Conservation (phyloP, 2,797 vertebrate species). For the Hipposideros larvatus region DNA sequence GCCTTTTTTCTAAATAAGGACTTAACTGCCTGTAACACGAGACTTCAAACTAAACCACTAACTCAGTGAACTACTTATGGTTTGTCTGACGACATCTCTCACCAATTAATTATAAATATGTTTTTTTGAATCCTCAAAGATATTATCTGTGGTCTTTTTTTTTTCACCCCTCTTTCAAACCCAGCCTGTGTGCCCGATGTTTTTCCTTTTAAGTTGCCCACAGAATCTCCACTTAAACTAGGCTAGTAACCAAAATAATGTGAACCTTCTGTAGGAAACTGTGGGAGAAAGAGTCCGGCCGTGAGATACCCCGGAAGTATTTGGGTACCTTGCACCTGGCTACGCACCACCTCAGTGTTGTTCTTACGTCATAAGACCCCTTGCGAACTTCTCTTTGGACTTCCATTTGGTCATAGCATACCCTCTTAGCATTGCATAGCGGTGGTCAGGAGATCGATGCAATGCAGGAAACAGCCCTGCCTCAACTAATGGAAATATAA, state of each 20-base stretch:
- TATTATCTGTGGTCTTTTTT: constrained; percentile 86
- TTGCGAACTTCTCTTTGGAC: constrained; percentile 79
- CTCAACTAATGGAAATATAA: constrained; percentile 79
- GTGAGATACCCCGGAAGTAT: constrained; percentile 79
- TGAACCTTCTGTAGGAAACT: constrained; percentile 81
- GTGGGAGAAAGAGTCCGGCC: constrained; percentile 83
- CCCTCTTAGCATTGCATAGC: not conserved
- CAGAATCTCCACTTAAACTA: constrained; percentile 88
- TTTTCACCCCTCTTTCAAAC: constrained; percentile 80
- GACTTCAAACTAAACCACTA: constrained; percentile 93
- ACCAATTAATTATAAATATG: constrained; percentile 86
- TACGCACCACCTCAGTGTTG: constrained; percentile 84
- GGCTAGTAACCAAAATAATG: constrained; percentile 83
- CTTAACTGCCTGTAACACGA: constrained; percentile 94
- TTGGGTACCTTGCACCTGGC: constrained; percentile 83
- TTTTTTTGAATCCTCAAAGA: constrained; percentile 83
- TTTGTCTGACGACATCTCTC: constrained; percentile 87
- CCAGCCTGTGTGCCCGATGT: constrained; percentile 84
- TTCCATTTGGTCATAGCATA: constrained; percentile 76
- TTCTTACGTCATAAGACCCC: constrained; percentile 83
- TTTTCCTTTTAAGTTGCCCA: constrained; percentile 89
- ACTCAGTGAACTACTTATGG: constrained; percentile 79
- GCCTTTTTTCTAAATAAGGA: constrained; percentile 96
- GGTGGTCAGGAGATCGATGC: constrained; percentile 74
- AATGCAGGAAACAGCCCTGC: constrained; percentile 82